Evolutionary conservation across 2,888 invertebrate genomes (phyloP), one percentile per base, ranked within the genome.

Genomic region (Cheilosia grossa): DNA sequence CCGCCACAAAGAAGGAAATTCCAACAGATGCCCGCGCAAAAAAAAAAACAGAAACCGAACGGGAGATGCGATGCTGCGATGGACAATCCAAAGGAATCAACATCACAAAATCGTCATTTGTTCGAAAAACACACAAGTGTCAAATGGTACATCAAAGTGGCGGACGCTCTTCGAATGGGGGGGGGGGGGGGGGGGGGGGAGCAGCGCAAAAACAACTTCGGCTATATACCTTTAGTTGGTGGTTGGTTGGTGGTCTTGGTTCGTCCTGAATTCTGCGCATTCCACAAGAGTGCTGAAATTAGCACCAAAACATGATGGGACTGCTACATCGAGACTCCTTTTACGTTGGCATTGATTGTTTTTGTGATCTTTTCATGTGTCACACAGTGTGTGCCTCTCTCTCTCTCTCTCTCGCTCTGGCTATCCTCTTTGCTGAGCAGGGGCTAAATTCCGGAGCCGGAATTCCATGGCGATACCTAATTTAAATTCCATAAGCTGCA

Each of bases 141-240:
- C 90, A 90, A 90, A 90, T 90, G 88, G 90, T 90, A 90, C 90
- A 90, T 90, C 90, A 90, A 90, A 90, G 90, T 90, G 89, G 89
- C 90, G 42, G 40, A 67, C 51, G 30, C 21, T 58, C 19, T 44
- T 13, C 13, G 21, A 58, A 66, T 27, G 21, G 42, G n/a, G 24
- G 21, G 44, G 24, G 21, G 42, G n/a, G 24, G 21, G 44, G 21
- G 42, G n/a, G 24, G 21, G 44, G 21, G 42, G n/a, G 24, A 15
- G 44, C 7, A 19, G 19, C 64, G 37, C 59, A 74, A 78, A 78
- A 67, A 78, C 66, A 72, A 59, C 37, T 13, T 49, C 10, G 44
- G 37, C 73, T 40, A 44, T 40, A 49, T 27, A 27, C 27, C 27
- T 24, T 24, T 7, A 27, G 27, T 27, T 27, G 67, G 24, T 47